Percentiles rank a stretch among this genome's conserved stretches.
phyloP scores from a whole-genome alignment of 1,140 invertebrate genomes.

The Anastatus disparis region DNA sequence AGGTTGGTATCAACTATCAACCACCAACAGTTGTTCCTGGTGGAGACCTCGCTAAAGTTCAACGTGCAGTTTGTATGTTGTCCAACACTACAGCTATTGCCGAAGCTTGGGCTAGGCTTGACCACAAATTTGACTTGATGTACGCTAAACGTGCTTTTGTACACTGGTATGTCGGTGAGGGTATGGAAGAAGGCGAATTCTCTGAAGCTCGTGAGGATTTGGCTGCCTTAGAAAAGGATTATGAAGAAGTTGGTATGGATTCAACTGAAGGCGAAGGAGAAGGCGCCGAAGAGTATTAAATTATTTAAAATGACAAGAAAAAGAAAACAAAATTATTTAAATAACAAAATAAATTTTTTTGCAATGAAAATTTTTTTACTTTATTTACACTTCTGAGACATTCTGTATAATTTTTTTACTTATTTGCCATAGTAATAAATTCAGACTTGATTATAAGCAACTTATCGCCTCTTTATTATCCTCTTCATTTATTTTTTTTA shows the following conservation, averaged over 20 bases:
- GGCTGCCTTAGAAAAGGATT: constrained; percentile 54
- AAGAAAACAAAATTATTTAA: constrained; percentile 16
- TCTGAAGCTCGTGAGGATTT: constrained; percentile 75
- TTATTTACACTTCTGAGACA: constrained; percentile 33
- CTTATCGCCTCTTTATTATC: no score
- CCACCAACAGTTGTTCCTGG: constrained; percentile 73
- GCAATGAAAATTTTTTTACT: constrained; percentile 35
- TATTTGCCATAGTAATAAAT: constrained; percentile 18
- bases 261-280: constrained; percentile 69
- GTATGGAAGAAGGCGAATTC: constrained; percentile 76
- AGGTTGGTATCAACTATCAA: constrained; percentile 67
- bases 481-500: no score
- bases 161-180: constrained; percentile 74
- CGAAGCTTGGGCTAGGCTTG: constrained; percentile 74
- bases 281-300: constrained; percentile 66
- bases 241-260: constrained; percentile 76
- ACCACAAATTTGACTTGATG: constrained; percentile 75
- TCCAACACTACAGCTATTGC: constrained; percentile 76
- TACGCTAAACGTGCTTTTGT: constrained; percentile 74
- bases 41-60: constrained; percentile 59
- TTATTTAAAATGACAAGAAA: background rate
- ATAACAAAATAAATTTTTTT: constrained; percentile 29
- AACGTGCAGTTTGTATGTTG: constrained; percentile 60
- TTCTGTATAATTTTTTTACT: constrained; percentile 40
- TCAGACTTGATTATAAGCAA: no score